Evolutionary conservation across 2,113 vertebrate genomes (phyloP).

Genomic region (Myanophis thanlyinensis): DNA sequence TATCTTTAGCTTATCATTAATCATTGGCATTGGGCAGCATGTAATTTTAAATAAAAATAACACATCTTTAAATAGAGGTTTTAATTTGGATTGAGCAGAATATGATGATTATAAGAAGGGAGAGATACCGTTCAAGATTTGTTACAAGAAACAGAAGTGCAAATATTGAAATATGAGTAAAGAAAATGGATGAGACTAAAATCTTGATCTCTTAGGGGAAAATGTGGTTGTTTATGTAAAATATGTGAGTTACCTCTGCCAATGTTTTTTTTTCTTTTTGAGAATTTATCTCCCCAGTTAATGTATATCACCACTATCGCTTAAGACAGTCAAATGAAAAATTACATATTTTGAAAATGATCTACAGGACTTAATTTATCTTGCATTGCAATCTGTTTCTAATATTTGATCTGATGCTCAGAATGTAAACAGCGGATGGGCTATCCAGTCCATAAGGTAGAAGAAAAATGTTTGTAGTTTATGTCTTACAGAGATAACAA

Average conservation of each 20-base stretch:
- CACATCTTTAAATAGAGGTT: background rate
- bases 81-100: background rate
- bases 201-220: background rate
- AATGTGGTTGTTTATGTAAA: background rate
- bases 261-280: background rate
- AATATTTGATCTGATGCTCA: background rate
- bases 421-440: background rate
- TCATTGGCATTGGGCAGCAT: background rate
- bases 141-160: background rate
- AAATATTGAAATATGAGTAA: background rate
- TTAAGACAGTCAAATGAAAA: background rate
- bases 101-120: background rate
- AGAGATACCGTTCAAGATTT: background rate
- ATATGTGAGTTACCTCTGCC: background rate
- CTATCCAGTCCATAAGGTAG: conserved; percentile 26
- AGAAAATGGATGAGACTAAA: background rate
- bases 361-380: background rate
- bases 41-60: background rate
- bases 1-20: background rate
- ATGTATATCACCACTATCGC: background rate
- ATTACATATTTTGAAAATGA: background rate
- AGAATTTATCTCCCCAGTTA: background rate
- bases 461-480: background rate
- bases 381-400: background rate
- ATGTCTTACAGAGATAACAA: background rate